Base-by-base conservation (phyloP, 2,113 vertebrate genomes). In the Ceyx cyanopectus region DNA sequence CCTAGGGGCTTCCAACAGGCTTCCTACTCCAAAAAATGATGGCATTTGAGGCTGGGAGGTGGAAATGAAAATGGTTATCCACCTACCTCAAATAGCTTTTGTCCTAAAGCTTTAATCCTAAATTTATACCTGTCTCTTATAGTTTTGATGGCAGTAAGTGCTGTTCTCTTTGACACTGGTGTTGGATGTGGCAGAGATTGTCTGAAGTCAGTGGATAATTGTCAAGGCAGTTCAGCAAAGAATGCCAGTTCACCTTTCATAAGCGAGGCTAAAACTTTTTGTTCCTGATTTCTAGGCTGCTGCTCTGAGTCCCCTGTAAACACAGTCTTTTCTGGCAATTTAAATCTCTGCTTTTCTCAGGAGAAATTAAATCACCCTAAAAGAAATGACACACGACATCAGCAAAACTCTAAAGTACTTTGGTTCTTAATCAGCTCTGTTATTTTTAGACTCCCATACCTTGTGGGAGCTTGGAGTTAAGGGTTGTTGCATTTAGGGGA, bases 101-200 rank as follows among this genome's bases (percentile, higher is more conserved):
- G 62, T 32, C 26, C 30, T 23, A 13, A 30, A 62, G 5, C 61
- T 82, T 62, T 88, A 27, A 53, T 53, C 41, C 17, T 45, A n/a
- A 32, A n/a, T 57, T 82, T 85, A 46, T 83, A 46, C 5, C 17
- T 0, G 0, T 26, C 29, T 53, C 20, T 17, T 84, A 14, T 0
- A 0, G 7, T 85, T 81, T 81, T 2, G 3, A 17, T 48, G 63
- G 26, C 29, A 90, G 27, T 83, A 86, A 61, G 20, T n/a, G 66
- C 40, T 40, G 15, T 40, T 54, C 20, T 54, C 53, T 81, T 85
- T 81, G 43, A 50, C 8, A 27, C n/a, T 12, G 8, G 43, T 21
- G 19, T 68, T 79, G 70, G 37, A 51, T 0, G 1, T 75, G 65
- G 37, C 41, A 66, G 41, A 48, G 29, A 43, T 56, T 62, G 51